Conservation (phyloP, 2,113 vertebrate species). For the Aspidoscelis tigris region DNA sequence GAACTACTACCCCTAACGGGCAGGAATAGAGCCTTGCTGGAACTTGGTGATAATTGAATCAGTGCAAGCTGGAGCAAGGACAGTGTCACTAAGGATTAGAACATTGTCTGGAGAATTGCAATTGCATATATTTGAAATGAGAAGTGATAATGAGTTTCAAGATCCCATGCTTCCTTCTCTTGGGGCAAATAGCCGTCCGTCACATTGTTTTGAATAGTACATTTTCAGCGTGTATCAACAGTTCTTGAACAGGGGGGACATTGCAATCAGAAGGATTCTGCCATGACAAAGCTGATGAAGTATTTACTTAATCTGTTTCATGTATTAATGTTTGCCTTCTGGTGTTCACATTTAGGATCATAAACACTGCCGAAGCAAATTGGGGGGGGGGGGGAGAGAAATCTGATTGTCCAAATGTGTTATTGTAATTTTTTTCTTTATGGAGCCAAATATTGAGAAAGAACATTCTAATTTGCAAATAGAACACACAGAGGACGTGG, state of each 20-base stretch:
- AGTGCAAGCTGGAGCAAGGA: slow-evolving; percentile 9
- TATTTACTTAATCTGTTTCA: background rate
- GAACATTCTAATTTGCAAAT: background rate
- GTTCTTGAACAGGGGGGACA: slow-evolving; percentile 9
- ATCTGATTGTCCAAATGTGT: background rate
- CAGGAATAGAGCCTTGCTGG: slow-evolving; percentile 1
- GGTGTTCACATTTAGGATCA: background rate
- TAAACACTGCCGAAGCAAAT: background rate
- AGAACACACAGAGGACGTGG: no score
- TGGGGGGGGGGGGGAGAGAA: background rate
- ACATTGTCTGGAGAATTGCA: slow-evolving; percentile 3
- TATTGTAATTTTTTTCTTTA: background rate
- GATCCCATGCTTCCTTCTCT: background rate
- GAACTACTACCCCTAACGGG: background rate
- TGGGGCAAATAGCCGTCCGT: slow-evolving; percentile 11
- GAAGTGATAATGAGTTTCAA: slow-evolving; percentile 23
- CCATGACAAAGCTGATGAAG: slow-evolving; percentile 17
- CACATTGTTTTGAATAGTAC: slow-evolving; percentile 1
- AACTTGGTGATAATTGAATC: slow-evolving; percentile 27
- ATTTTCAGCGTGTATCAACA: background rate
- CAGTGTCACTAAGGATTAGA: background rate
- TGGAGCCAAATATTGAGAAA: background rate
- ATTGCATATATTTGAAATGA: slow-evolving; percentile 13
- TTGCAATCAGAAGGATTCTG: slow-evolving; percentile 1
- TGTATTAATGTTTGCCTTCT: background rate